These are phyloP conservation scores for Balaeniceps rex DNA, from an alignment of 2,113 vertebrate species.

Conservation along the genomic window DNA sequence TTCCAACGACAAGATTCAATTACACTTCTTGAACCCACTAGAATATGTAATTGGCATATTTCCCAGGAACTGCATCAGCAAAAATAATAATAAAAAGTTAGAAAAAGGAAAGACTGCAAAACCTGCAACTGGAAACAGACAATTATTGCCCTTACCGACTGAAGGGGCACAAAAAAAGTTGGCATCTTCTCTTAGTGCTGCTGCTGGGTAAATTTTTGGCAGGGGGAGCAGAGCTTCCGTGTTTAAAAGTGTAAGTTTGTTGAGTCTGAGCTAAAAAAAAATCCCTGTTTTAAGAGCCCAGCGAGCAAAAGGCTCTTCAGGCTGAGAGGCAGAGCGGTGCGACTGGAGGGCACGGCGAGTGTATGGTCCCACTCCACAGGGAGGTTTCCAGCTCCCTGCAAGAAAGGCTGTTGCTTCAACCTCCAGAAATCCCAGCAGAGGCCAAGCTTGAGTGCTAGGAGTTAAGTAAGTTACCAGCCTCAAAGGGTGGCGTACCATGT, in stretches of 20 bases:
- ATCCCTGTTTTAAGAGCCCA: neutral
- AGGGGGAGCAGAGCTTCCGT: neutral
- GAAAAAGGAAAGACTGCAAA: neutral
- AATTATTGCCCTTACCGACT: neutral
- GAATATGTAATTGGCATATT: neutral
- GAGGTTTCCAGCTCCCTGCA: neutral
- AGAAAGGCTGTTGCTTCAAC: neutral
- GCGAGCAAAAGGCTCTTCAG: neutral
- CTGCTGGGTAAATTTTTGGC: neutral
- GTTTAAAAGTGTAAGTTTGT: neutral
- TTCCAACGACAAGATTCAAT: neutral
- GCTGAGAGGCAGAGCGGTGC: neutral
- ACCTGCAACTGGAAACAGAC: neutral
- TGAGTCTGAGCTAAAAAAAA: neutral
- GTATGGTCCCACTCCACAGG: neutral
- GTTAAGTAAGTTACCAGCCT: neutral
- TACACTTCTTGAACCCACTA: neutral
- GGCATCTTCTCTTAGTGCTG: neutral
- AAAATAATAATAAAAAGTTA: neutral
- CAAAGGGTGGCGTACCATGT: neutral
- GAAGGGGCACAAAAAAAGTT: neutral
- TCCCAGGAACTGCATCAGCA: constrained; percentile 22
- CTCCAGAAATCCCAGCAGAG: neutral
- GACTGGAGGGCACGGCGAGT: neutral
- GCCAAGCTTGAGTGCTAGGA: neutral